Evolutionary conservation across 2,888 invertebrate genomes (phyloP).

Genomic region (Lordiphosa andalusiaca): DNA sequence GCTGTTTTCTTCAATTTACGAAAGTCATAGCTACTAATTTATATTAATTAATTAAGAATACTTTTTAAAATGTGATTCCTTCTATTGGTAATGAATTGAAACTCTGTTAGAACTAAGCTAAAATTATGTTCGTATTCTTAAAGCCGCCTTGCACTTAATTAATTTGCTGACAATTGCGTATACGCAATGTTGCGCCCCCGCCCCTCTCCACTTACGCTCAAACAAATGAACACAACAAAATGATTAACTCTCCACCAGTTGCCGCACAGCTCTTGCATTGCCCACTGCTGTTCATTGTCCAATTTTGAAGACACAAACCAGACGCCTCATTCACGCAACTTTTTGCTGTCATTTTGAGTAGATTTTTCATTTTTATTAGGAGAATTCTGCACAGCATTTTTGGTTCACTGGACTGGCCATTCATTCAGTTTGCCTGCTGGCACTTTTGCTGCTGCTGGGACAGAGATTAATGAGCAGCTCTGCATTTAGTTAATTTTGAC

Average conservation of each 20-base stretch:
- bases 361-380: conserved; percentile 60
- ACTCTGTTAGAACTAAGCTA: too few relatives aligned
- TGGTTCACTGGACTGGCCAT: conserved; percentile 43
- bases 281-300: conserved; percentile 33
- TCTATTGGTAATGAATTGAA: too few relatives aligned
- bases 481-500: conserved; percentile 71
- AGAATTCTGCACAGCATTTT: conserved; percentile 41
- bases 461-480: conserved; percentile 68
- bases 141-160: conserved; percentile 15
- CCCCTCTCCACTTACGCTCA: conserved; percentile 26
- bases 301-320: conserved; percentile 42
- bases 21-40: too few relatives aligned
- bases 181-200: too few relatives aligned
- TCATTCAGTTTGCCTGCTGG: conserved; percentile 32
- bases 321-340: conserved; percentile 48
- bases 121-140: too few relatives aligned
- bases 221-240: conserved; percentile 58
- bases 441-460: conserved; percentile 34
- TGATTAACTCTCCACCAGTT: conserved; percentile 55
- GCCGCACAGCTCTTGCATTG: conserved; percentile 3
- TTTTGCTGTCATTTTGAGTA: conserved; percentile 65
- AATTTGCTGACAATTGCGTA: conserved; percentile 10
- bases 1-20: too few relatives aligned
- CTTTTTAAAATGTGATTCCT: too few relatives aligned
- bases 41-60: too few relatives aligned